Evolutionary conservation across 2,113 vertebrate genomes (phyloP).

Genomic region (Pungitius pungitius): DNA sequence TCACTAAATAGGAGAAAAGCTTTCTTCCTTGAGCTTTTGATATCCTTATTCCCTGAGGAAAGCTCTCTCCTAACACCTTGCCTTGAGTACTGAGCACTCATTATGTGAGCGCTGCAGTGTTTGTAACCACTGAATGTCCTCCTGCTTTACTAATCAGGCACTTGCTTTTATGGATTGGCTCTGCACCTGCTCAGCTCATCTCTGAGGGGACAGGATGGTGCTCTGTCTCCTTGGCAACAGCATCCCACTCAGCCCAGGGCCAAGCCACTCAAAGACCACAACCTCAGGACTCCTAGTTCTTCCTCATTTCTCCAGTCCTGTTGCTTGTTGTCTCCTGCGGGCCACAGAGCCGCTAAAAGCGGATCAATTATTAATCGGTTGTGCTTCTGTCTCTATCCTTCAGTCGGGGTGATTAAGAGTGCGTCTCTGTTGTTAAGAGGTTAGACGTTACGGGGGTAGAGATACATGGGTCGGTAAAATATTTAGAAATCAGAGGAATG

Average conservation of each 20-base stretch:
- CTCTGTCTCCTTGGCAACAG: constrained; percentile 82
- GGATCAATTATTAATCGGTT: constrained; percentile 77
- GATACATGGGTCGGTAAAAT: neutral
- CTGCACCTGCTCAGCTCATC: constrained; percentile 74
- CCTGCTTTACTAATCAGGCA: constrained; percentile 69
- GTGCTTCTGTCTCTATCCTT: constrained; percentile 36
- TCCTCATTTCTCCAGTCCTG: constrained; percentile 31
- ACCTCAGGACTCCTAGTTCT: constrained; percentile 53
- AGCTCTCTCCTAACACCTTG: constrained; percentile 33
- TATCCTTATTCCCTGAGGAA: constrained; percentile 15
- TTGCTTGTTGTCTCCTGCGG: constrained; percentile 45
- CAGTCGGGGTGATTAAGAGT: constrained; percentile 51
- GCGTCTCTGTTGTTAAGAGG: constrained; percentile 18
- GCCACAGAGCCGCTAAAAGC: constrained; percentile 57
- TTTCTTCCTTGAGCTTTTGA: constrained; percentile 37
- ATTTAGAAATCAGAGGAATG: constrained; percentile 23
- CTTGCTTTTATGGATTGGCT: constrained; percentile 62
- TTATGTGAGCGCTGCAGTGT: constrained; percentile 55
- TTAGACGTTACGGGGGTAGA: constrained; percentile 7
- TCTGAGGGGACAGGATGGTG: constrained; percentile 62
- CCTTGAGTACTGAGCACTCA: constrained; percentile 58
- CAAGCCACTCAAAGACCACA: constrained; percentile 66
- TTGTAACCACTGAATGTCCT: constrained; percentile 57
- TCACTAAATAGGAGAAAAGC: constrained; percentile 10
- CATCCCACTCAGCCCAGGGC: constrained; percentile 72